Conservation (phyloP, 2,113 vertebrate species). For the Hippocampus guttulatus region DNA sequence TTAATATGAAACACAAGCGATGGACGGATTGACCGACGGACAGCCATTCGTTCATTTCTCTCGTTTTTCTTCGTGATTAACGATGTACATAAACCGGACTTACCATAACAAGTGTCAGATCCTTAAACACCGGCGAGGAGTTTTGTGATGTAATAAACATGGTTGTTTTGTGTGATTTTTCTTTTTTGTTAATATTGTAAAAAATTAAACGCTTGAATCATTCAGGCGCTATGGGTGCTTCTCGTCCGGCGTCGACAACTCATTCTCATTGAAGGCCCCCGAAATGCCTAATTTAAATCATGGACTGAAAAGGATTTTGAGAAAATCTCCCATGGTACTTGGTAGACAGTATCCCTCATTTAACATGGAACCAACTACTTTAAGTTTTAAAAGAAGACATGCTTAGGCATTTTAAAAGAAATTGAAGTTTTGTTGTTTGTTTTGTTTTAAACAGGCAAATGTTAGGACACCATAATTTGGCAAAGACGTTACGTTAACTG, state of each 20-base stretch:
- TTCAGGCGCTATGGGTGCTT: conserved; percentile 3
- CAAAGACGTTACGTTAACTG: not conserved
- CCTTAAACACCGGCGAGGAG: conserved; percentile 64
- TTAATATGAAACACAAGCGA: no score
- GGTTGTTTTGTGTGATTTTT: not conserved
- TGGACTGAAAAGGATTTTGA: not conserved
- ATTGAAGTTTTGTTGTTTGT: not conserved
- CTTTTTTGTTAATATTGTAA: no score
- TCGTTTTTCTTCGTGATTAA: not conserved
- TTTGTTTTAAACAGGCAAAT: not conserved
- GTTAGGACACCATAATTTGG: not conserved
- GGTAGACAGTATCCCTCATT: not conserved
- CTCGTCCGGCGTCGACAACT: not conserved
- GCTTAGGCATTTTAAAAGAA: no score
- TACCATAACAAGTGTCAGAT: conserved; percentile 86
- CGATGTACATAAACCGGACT: conserved; percentile 26
- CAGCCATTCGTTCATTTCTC: not conserved
- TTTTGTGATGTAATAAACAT: conserved; percentile 80
- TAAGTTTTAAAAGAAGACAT: no score
- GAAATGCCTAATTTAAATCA: not conserved
- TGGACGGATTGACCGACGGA: no score
- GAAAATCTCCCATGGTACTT: not conserved
- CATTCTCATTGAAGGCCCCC: not conserved
- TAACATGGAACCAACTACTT: not conserved
- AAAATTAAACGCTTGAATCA: no score